These are phyloP conservation scores for Planococcus citri DNA, from an alignment of 1,140 invertebrate genomes.

Conservation along the genomic window DNA sequence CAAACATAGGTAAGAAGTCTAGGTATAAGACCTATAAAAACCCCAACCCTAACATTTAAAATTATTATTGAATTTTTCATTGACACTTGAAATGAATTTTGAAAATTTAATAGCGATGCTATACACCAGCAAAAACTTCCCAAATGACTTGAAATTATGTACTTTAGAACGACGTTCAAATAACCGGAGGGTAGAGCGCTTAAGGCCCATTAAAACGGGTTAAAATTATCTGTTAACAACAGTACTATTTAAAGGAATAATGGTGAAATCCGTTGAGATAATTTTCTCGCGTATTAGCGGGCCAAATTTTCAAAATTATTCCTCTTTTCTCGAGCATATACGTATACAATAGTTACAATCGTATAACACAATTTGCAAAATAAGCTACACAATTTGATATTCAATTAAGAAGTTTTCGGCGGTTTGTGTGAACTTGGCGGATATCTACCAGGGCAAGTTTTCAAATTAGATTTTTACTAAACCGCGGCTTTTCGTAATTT, in stretches of 20 bases:
- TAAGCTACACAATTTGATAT: too few relatives aligned
- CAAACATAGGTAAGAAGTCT: too few relatives aligned
- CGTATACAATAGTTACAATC: too few relatives aligned
- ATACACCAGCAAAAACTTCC: not conserved
- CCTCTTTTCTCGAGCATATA: too few relatives aligned
- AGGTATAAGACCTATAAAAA: too few relatives aligned
- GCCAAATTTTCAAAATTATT: not conserved
- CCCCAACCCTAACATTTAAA: too few relatives aligned
- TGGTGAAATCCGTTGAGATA: not conserved
- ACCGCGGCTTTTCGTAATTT: too few relatives aligned
- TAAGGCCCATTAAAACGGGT: not conserved
- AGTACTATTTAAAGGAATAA: not conserved
- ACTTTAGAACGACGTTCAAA: not conserved
- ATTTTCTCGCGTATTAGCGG: not conserved
- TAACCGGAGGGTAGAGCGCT: not conserved
- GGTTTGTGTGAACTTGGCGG: too few relatives aligned
- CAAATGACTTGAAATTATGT: not conserved
- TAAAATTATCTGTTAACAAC: constrained; percentile 1
- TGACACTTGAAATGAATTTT: not conserved
- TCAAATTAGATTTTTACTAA: too few relatives aligned
- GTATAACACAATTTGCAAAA: too few relatives aligned
- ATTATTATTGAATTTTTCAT: not conserved
- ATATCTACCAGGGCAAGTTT: too few relatives aligned
- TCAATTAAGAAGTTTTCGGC: too few relatives aligned
- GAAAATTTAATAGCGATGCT: not conserved